Evolutionary conservation across 2,888 invertebrate species (phyloP).

Genomic region (Pyralis farinalis): DNA sequence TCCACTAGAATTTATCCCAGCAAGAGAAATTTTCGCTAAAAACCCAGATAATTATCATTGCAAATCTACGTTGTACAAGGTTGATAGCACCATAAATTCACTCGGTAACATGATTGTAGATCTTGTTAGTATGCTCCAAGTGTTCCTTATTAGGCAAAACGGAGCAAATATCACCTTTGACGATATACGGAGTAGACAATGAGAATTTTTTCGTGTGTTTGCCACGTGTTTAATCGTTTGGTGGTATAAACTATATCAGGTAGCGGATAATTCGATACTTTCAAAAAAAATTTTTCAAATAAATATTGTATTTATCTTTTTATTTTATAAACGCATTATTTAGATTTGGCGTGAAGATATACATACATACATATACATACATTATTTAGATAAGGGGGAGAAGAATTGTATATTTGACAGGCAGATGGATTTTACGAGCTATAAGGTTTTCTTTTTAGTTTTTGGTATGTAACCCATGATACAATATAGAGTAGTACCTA

Average conservation of each 20-base stretch:
- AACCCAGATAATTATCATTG: conserved; percentile 30
- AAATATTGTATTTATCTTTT: too few relatives aligned
- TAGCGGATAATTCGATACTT: not conserved
- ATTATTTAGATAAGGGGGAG: too few relatives aligned
- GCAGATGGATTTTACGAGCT: too few relatives aligned
- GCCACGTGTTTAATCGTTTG: conserved; percentile 7
- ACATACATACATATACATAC: too few relatives aligned
- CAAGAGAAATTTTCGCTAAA: conserved; percentile 16
- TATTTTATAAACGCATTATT: too few relatives aligned
- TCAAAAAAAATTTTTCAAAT: too few relatives aligned
- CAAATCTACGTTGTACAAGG: conserved; percentile 27
- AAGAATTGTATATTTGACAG: too few relatives aligned
- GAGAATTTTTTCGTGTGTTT: conserved; percentile 9
- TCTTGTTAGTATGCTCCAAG: conserved; percentile 24
- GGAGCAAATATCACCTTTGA: conserved; percentile 17
- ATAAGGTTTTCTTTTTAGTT: too few relatives aligned
- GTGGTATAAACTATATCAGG: conserved; percentile 2
- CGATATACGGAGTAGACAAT: conserved; percentile 11
- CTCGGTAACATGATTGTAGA: conserved; percentile 6
- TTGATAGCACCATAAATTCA: conserved; percentile 29
- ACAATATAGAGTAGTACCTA: too few relatives aligned
- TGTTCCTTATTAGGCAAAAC: conserved; percentile 27
- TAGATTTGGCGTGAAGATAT: too few relatives aligned
- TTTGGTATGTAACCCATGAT: too few relatives aligned
- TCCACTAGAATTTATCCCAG: conserved; percentile 7